Evolutionary conservation across 2,113 vertebrate species (phyloP), one percentile per base, ranked within the genome.

Genomic region (Hyperoodon ampullatus): DNA sequence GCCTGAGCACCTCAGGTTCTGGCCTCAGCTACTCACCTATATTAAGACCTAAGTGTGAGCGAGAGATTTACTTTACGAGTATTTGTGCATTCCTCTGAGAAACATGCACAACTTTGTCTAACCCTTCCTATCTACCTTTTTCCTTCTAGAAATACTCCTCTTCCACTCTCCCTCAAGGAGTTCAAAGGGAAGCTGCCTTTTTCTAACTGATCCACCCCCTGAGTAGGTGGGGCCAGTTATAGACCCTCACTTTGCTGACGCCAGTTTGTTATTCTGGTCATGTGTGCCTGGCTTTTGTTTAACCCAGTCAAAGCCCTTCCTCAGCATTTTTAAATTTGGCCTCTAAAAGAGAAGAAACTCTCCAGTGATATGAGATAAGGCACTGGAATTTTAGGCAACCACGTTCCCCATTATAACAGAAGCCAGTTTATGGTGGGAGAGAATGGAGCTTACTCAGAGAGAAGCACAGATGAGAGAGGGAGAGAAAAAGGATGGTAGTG

Each of bases 41-140:
- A 58, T 65, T 44, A 71, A 81, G 39, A 82, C 66, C 60, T 65
- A 84, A 68, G 42, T 39, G n/a, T 47, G 6, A 53, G 10, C 9
- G 9, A 88, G 50, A 92, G 26, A 81, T 90, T 82, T 87, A 55
- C 47, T 60, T 61, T 18, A 78, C 30, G 71, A 24, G 55, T 66
- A 83, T 35, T 75, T 92, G 14, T 74, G 21, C 26, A 63, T 90
- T 92, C 90, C 26, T 90, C 70, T 93, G 50, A 68, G 53, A 90
- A 96, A 55, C 26, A 60, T 39, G 6, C 35, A 18, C 24, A 61
- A n/a, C 50, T 70, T 87, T 60, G 0, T 88, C 23, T 91, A 24
- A 47, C 33, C 24, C 28, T 80, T 71, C 33, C 23, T 87, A n/a
- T 66, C 35, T 82, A 68, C 24, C 11, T 80, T 53, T 10, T 13